Evolutionary conservation across 2,113 vertebrate genomes (phyloP).

Genomic region (Tinamus guttatus): DNA sequence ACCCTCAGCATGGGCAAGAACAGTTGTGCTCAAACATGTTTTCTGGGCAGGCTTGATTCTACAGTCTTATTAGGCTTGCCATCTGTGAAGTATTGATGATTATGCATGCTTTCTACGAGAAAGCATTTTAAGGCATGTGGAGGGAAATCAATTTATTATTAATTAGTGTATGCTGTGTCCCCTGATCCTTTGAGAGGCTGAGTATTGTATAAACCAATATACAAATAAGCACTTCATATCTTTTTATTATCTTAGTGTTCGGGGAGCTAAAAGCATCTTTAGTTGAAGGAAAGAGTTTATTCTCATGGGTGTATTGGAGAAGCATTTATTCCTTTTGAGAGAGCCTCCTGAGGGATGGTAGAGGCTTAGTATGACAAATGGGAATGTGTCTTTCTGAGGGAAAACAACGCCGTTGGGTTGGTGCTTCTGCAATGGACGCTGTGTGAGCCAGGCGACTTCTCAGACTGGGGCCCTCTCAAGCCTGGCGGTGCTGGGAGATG

Average conservation of each 20-base stretch:
- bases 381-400: background rate
- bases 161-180: background rate
- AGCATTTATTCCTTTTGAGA: background rate
- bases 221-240: background rate
- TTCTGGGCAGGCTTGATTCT: background rate
- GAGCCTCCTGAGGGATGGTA: background rate
- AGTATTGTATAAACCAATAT: background rate
- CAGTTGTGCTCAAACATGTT: background rate
- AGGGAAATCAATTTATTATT: background rate
- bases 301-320: background rate
- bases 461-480: background rate
- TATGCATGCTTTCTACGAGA: background rate
- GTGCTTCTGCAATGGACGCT: background rate
- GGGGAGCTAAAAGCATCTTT: background rate
- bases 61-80: background rate
- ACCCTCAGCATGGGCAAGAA: background rate
- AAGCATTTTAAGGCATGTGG: background rate
- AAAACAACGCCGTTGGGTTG: background rate
- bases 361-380: background rate
- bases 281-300: background rate
- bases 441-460: background rate
- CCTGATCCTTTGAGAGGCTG: background rate
- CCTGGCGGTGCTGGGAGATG: background rate
- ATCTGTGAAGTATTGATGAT: background rate
- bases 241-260: constrained; percentile 1